phyloP scores from a whole-genome alignment of 2,113 vertebrate species.

The Varanus salvator region DNA sequence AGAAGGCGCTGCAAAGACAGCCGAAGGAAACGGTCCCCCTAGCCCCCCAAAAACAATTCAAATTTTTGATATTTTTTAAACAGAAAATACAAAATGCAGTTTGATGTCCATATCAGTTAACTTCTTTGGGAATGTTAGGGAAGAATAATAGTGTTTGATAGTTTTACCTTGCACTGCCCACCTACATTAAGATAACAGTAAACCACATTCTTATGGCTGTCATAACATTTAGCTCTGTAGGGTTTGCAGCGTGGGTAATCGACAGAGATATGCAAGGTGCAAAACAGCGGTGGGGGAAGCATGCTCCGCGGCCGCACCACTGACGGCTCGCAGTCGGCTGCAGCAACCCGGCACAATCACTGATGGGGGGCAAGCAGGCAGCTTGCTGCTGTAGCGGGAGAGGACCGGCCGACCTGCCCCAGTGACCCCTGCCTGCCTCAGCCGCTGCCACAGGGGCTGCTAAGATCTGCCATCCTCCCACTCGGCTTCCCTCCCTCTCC shows the following conservation, averaged over 20 bases:
- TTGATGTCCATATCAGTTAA: slow-evolving; percentile 72
- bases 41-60: too few species aligned
- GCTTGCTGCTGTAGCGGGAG: slow-evolving; percentile 41
- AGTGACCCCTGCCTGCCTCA: slow-evolving; percentile 63
- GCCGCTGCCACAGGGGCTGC: slow-evolving; percentile 62
- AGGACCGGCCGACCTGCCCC: slow-evolving; percentile 43
- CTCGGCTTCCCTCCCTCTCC: slow-evolving; percentile 45
- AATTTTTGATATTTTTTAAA: neutral
- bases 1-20: neutral
- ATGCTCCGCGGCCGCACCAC: slow-evolving; percentile 59
- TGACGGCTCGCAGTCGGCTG: slow-evolving; percentile 53
- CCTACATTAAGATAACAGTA: slow-evolving; percentile 82
- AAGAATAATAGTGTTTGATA: slow-evolving; percentile 74
- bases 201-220: slow-evolving; percentile 82
- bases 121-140: slow-evolving; percentile 72
- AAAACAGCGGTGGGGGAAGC: slow-evolving; percentile 24
- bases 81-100: neutral
- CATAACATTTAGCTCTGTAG: slow-evolving; percentile 80
- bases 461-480: slow-evolving; percentile 65
- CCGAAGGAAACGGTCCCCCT: neutral
- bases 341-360: slow-evolving; percentile 65
- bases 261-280: slow-evolving; percentile 79
- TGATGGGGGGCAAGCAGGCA: slow-evolving; percentile 41
- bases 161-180: slow-evolving; percentile 79
- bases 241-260: slow-evolving; percentile 71